A percentile compares a stretch with the other conserved stretches of the same genome.
Conservation (phyloP, 1,140 invertebrate genomes). For the Euwallacea fornicatus region DNA sequence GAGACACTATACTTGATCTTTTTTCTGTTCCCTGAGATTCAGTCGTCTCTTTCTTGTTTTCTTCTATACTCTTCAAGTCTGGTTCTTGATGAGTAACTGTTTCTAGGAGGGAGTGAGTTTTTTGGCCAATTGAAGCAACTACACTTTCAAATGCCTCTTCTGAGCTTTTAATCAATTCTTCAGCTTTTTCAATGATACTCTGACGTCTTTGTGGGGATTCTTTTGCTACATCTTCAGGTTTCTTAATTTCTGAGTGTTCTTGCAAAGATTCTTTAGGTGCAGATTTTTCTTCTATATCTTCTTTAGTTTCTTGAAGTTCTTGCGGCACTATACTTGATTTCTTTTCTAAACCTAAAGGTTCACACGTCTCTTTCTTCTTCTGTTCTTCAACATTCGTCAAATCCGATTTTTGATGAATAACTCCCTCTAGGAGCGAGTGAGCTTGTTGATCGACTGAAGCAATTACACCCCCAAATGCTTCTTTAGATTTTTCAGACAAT, state of each 20-base stretch:
- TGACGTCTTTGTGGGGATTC: too few relatives aligned
- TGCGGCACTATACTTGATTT: not conserved
- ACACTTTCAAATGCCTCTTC: slow-evolving; percentile 9
- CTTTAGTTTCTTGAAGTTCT: slow-evolving; percentile 2
- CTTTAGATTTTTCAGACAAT: slow-evolving; percentile 6
- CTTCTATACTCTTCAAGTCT: not conserved
- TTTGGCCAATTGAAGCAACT: not conserved
- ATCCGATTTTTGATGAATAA: not conserved
- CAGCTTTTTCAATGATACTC: slow-evolving; percentile 6
- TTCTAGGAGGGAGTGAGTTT: not conserved
- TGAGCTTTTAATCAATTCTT: not conserved
- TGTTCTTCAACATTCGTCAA: not conserved
- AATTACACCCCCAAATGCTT: slow-evolving; percentile 1
- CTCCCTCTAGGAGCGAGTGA: not conserved
- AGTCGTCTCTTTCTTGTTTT: not conserved
- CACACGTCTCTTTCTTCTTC: not conserved
- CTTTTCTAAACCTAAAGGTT: not conserved
- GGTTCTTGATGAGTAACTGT: not conserved
- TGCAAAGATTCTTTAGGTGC: not conserved
- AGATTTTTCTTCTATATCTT: slow-evolving; percentile 1
- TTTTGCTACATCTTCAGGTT: not conserved
- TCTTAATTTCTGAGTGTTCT: not conserved
- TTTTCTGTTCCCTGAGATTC: not conserved
- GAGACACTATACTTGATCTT: not conserved
- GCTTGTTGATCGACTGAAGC: not conserved